Evolutionary conservation across 1,140 invertebrate genomes (phyloP), one percentile per base, ranked within the genome.

Genomic region (Armadillidium nasatum): DNA sequence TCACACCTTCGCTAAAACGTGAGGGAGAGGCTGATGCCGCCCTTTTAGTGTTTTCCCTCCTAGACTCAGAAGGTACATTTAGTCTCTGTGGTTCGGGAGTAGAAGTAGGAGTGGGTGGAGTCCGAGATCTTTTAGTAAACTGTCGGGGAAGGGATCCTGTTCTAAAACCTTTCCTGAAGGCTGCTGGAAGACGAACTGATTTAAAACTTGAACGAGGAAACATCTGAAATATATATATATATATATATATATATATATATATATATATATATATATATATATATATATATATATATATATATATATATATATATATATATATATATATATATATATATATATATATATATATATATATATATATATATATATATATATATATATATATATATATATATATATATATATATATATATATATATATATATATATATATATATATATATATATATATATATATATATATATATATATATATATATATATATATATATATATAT

Each of bases 11-110:
- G 19, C 19, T 19, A 60, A 15, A 13, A 15, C 73, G 54, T 13
- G 79, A 50, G 0, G 79, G 79, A 21, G 79, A 80, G n/a, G 74
- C 72, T 6, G 79, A 80, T 71, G 79, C 79, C 0, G 79, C 76
- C 0, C 79, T 70, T 44, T 80, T 80, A 60, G 54, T 71, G 44
- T n/a, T 13, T 7, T 60, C 60, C 33, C 33, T 67, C 50, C 2
- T 15, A 60, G 19, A 60, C 2, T 7, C 50, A 19, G 50, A 60
- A 2, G 19, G 50, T 60, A 13, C 19, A 19, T 60, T 2, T 13
- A 60, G 3, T 13, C 11, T 15, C 3, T 19, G 11, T 60, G 11
- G 50, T 2, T 60, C 7, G 2, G 7, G 50, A 60, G 11, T 60
- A n/a, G 50, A 7, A 19, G 50, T 60, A 15, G 11, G 50, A 19